phyloP scores from a whole-genome alignment of 2,797 vertebrate species.

The Moxostoma hubbsi region DNA sequence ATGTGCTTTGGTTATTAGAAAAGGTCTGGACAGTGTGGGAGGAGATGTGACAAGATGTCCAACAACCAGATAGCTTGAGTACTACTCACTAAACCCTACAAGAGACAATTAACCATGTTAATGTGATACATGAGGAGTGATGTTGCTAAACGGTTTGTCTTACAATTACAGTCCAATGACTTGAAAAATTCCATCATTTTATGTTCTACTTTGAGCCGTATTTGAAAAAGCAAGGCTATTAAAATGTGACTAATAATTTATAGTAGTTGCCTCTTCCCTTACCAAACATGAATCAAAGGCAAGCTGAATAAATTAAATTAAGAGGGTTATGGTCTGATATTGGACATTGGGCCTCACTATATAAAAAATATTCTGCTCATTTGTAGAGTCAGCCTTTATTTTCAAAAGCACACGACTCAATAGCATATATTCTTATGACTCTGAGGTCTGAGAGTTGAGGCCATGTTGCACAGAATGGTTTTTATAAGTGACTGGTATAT shows the following conservation, averaged over 20 bases:
- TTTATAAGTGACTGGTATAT: not conserved
- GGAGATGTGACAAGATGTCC: constrained; percentile 7
- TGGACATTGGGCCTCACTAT: not conserved
- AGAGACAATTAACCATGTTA: not conserved
- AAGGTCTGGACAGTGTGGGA: not conserved
- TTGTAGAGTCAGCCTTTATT: constrained; percentile 15
- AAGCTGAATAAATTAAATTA: not conserved
- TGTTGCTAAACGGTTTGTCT: not conserved
- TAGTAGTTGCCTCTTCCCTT: no score
- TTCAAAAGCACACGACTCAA: not conserved
- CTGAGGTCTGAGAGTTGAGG: constrained; percentile 4
- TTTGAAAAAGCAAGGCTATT: no score
- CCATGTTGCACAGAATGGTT: not conserved
- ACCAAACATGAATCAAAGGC: not conserved
- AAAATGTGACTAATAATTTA: no score
- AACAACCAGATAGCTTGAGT: constrained; percentile 8
- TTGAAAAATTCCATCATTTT: no score
- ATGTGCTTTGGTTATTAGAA: not conserved
- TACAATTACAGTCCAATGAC: not conserved
- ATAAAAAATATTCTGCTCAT: no score
- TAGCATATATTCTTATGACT: not conserved
- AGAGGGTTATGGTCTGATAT: not conserved
- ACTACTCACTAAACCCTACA: not conserved
- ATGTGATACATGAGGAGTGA: not conserved
- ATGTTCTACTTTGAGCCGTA: no score